Conservation (phyloP, 2,797 vertebrate species). For the Micromesistius poutassou region DNA sequence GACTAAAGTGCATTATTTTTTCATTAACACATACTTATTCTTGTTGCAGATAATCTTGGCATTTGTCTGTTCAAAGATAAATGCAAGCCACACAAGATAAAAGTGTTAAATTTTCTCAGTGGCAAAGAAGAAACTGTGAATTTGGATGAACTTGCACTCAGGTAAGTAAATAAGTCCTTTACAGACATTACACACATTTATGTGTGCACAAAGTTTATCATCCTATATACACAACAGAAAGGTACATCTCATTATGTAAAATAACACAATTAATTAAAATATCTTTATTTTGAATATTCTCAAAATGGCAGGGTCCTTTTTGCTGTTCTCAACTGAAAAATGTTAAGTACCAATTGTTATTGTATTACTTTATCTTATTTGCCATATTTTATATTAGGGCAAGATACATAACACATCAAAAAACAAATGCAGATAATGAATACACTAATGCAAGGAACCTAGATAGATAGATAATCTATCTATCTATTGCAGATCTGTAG, state of each 20-base stretch:
- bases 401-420: too few species aligned
- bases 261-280: too few species aligned
- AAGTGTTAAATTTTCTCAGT: conserved; percentile 28
- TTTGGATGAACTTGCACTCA: conserved; percentile 49
- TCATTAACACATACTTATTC: not conserved
- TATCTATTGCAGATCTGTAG: not conserved
- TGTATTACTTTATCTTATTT: too few species aligned
- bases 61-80: conserved; percentile 34
- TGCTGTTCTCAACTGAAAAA: too few species aligned
- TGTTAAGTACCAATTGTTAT: too few species aligned
- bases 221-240: too few species aligned
- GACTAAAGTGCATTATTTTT: not conserved
- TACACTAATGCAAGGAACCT: not conserved
- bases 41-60: conserved; percentile 53
- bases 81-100: not conserved
- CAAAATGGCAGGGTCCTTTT: too few species aligned
- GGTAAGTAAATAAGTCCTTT: conserved; percentile 35
- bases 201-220: too few species aligned
- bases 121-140: conserved; percentile 20
- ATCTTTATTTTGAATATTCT: too few species aligned
- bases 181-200: too few species aligned
- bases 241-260: too few species aligned
- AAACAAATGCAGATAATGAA: not conserved
- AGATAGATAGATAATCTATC: not conserved
- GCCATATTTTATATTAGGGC: too few species aligned